Base-by-base conservation (phyloP, 64 coral and sea anemone genomes). In the Montipora capricornis region DNA sequence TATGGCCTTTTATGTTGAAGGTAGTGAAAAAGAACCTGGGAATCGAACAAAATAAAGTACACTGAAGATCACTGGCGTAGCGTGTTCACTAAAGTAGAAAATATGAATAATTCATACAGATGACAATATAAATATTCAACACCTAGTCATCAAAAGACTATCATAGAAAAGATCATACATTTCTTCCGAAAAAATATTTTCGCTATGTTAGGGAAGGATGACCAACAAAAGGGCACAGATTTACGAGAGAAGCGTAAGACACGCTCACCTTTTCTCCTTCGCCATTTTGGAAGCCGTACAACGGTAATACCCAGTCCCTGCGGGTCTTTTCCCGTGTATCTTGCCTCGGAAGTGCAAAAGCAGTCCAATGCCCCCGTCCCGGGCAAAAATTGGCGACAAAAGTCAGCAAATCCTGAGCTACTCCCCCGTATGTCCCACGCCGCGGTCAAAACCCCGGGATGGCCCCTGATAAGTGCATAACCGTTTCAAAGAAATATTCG, bases 1-100 rank as follows among this genome's bases (percentile, higher is more conserved):
- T 89, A 78, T 89, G 73, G 87, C 87, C 78, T 89, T 89, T 89
- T 89, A 78, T 89, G 87, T 74, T 89, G 73, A 22, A 77, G 87
- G 87, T 89, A 89, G 74, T 79, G 69, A 58, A 79, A 79, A 51
- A 79, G 77, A 75, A 57, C 86, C 68, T 75, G 49, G 48, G 0
- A 71, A 71, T 71, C 20, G 74, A 76, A 88, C 69, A 76, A 50
- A 88, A 88, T 75, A 88, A 88, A 88, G 13, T 66, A 88, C 70
- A 58, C 71, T 88, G 22, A 57, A 88, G 68, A 76, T 75, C 70
- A 88, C 47, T 74, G 64, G 70, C 76, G 46, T 74, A 49, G 45
- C 16, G 48, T 79, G 77, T n/a, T 79, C 77, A 52, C 16, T 79
- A 44, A 50, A 52, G 77, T 79, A 79, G 48, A 79, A 79, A 79